A percentile compares a stretch with the other conserved stretches of the same genome.
Conservation (phyloP, 2,113 vertebrate genomes). For the Malurus cyaneus region DNA sequence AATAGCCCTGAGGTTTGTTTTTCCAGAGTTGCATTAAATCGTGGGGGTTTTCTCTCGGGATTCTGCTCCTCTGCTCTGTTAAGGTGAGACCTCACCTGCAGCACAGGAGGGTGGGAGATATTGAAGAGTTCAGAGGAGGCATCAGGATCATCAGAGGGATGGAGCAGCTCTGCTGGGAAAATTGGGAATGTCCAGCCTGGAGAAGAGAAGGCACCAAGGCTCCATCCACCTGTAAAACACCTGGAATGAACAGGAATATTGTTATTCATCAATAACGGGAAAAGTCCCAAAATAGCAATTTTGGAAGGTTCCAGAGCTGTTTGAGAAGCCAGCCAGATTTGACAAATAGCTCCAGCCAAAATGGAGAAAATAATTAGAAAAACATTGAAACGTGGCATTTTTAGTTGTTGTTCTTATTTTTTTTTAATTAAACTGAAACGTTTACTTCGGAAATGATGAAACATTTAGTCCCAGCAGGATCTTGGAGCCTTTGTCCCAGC, state of each 20-base stretch:
- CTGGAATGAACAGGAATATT: neutral
- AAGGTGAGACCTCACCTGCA: neutral
- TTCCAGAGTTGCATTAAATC: neutral
- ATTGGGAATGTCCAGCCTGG: neutral
- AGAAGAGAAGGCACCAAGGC: neutral
- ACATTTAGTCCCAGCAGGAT: constrained; percentile 35
- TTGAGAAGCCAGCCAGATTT: constrained; percentile 22
- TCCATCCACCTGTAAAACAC: neutral
- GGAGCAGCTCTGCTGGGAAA: neutral
- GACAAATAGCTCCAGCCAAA: constrained; percentile 21
- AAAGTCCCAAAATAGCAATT: neutral
- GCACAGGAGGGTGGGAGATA: neutral
- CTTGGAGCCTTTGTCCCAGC: constrained; percentile 22
- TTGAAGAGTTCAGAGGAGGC: neutral
- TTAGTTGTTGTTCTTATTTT: neutral
- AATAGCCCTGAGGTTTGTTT: neutral
- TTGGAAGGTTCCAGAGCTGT: constrained; percentile 4
- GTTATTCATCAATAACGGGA: neutral
- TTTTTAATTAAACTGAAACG: neutral
- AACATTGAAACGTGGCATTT: constrained; percentile 44
- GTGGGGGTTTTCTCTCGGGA: neutral
- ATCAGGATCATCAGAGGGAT: neutral
- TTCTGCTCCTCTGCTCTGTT: neutral
- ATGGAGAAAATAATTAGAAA: constrained; percentile 57
- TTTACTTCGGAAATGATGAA: constrained; percentile 44